Conservation (phyloP, 2,888 invertebrate species). For the Acronicta alni region DNA sequence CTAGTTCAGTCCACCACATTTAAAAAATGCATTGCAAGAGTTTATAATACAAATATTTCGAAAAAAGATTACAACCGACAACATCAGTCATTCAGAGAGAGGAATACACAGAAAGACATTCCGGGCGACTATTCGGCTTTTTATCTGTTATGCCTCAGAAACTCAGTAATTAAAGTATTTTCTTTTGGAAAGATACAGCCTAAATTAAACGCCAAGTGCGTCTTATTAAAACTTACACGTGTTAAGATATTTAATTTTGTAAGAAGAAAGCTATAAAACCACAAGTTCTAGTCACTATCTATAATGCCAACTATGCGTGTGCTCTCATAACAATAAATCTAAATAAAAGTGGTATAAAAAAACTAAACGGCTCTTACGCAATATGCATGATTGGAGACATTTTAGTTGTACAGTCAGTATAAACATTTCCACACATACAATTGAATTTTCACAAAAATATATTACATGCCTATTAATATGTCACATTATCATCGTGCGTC, state of each 20-base stretch:
- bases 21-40: too few species aligned
- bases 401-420: constrained; percentile 65
- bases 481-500: constrained; percentile 44
- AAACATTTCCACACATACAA: constrained; percentile 72
- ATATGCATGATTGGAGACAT: constrained; percentile 65
- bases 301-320: constrained; percentile 61
- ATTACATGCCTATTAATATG: constrained; percentile 51
- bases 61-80: neutral
- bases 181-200: neutral
- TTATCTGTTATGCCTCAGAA: too few species aligned
- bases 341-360: constrained; percentile 68
- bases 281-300: constrained; percentile 47
- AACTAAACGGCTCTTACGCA: constrained; percentile 70
- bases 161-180: too few species aligned
- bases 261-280: constrained; percentile 48
- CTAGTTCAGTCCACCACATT: too few species aligned
- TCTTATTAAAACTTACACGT: constrained; percentile 8
- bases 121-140: neutral
- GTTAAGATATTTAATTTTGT: constrained; percentile 38
- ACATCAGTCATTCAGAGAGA: neutral
- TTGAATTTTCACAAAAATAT: constrained; percentile 62
- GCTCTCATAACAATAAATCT: constrained; percentile 66
- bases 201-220: constrained; percentile 6
- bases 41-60: too few species aligned
- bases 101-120: neutral